A percentile compares a stretch with the other conserved stretches of the same genome.
Conservation (phyloP, 2,113 vertebrate species). For the Larimichthys crocea region DNA sequence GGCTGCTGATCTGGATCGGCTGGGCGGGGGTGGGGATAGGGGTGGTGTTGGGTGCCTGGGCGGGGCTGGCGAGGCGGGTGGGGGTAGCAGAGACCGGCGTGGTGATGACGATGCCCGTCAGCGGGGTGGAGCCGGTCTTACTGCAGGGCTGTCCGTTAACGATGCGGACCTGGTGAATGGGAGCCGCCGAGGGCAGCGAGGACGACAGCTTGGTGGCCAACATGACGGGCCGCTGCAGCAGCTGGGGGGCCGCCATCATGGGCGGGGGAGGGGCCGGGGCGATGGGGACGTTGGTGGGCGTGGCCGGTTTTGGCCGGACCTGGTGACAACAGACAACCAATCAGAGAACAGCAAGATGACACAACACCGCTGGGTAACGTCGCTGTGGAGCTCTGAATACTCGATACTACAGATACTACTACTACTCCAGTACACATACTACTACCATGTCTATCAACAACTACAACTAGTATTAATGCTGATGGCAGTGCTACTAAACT, state of each 20-base stretch:
- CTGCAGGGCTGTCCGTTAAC: constrained; percentile 94
- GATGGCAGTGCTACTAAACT: too few relatives aligned
- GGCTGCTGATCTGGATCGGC: constrained; percentile 96
- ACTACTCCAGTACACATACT: neutral
- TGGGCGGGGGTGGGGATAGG: constrained; percentile 73
- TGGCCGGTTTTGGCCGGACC: constrained; percentile 93
- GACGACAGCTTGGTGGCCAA: constrained; percentile 93
- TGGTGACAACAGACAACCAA: constrained; percentile 67
- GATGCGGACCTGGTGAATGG: constrained; percentile 97
- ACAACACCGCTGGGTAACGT: constrained; percentile 49
- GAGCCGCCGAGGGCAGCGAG: constrained; percentile 90
- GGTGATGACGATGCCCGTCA: constrained; percentile 97
- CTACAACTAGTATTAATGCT: too few relatives aligned
- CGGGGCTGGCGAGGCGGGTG: constrained; percentile 87
- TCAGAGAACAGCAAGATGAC: constrained; percentile 22
- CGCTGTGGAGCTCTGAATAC: constrained; percentile 49
- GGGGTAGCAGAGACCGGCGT: constrained; percentile 73
- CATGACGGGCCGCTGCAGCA: constrained; percentile 97
- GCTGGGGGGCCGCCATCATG: constrained; percentile 96
- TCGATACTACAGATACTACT: neutral
- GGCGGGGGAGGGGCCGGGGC: constrained; percentile 96
- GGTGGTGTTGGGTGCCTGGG: constrained; percentile 70
- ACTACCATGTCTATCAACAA: too few relatives aligned
- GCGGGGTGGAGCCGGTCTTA: constrained; percentile 80
- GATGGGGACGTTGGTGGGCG: constrained; percentile 95